phyloP scores from a whole-genome alignment of 2,797 vertebrate genomes.

The Chaenodraco wilsoni region DNA sequence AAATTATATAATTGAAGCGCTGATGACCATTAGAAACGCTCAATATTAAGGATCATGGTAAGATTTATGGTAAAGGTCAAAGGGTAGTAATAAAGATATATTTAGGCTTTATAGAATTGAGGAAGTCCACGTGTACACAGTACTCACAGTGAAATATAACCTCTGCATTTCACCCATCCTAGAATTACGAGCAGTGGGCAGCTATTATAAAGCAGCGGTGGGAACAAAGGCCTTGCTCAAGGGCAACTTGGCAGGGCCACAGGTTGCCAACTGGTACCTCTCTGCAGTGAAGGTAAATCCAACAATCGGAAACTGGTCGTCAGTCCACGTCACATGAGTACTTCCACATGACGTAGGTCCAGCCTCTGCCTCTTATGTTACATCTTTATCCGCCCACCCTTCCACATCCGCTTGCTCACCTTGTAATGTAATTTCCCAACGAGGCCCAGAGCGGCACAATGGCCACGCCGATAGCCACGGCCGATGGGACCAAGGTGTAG shows the following conservation, averaged over 20 bases:
- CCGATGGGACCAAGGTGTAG: conserved; percentile 95
- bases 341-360: background rate
- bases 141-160: no score
- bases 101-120: background rate
- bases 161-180: no score
- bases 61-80: background rate
- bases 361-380: background rate
- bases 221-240: no score
- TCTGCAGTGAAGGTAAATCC: background rate
- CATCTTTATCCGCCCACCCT: background rate
- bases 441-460: conserved; percentile 97
- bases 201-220: no score
- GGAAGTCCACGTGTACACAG: no score
- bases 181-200: no score
- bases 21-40: background rate
- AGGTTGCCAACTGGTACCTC: no score
- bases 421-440: conserved; percentile 93
- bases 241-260: no score
- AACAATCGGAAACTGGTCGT: background rate
- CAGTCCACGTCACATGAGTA: background rate
- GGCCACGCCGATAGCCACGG: conserved; percentile 90
- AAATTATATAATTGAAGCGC: background rate
- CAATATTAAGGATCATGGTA: background rate
- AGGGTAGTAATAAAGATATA: no score
- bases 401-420: conserved; percentile 77